Percentiles rank a stretch among this genome's conserved stretches.
phyloP scores from a whole-genome alignment of 2,888 invertebrate species.

The Epinotia demarniana region DNA sequence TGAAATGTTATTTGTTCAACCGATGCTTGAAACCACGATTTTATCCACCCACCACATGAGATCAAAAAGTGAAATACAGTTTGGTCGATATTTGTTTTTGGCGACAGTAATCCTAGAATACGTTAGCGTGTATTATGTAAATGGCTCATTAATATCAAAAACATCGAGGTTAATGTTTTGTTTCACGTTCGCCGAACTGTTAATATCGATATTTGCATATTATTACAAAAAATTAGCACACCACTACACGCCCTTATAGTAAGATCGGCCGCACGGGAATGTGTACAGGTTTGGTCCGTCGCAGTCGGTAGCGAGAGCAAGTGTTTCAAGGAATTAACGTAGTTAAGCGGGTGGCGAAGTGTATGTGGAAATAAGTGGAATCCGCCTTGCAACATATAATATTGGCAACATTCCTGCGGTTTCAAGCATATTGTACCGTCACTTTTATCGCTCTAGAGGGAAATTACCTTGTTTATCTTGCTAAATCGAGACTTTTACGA shows the following conservation, averaged over 20 bases:
- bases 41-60: no score
- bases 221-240: slow-evolving; percentile 12
- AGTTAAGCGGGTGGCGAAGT: slow-evolving; percentile 13
- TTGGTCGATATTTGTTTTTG: slow-evolving; percentile 12
- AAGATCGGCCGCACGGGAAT: background rate
- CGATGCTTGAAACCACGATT: no score
- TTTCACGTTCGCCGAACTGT: slow-evolving; percentile 24
- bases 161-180: slow-evolving; percentile 41
- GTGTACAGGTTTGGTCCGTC: background rate
- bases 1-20: no score
- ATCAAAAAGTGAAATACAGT: background rate
- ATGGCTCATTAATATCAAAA: slow-evolving; percentile 28
- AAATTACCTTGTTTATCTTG: slow-evolving; percentile 18
- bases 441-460: slow-evolving; percentile 11
- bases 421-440: slow-evolving; percentile 23
- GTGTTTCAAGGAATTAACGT: slow-evolving; percentile 1
- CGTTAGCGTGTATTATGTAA: slow-evolving; percentile 27
- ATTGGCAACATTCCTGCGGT: slow-evolving; percentile 41
- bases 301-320: background rate
- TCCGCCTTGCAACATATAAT: slow-evolving; percentile 38
- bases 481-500: background rate
- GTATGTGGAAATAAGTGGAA: slow-evolving; percentile 24
- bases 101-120: slow-evolving; percentile 5
- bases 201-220: slow-evolving; percentile 41
- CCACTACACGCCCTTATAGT: slow-evolving; percentile 20